These are phyloP conservation scores for Diplazon laetatorius DNA, from an alignment of 2,888 invertebrate species.

Conservation along the genomic window DNA sequence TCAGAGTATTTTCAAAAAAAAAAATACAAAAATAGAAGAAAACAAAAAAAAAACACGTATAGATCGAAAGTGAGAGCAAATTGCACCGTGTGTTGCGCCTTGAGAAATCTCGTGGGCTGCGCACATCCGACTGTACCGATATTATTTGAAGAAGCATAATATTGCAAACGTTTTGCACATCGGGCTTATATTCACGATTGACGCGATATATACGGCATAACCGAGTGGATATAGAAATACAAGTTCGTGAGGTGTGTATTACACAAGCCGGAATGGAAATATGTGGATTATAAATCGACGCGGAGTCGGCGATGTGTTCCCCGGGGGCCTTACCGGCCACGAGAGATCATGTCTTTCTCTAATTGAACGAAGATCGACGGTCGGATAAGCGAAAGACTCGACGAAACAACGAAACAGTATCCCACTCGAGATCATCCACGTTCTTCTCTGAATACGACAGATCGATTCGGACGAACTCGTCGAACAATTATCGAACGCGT, in stretches of 20 bases:
- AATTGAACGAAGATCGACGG: constrained; percentile 64
- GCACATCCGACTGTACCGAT: constrained; percentile 14
- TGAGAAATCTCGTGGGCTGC: constrained; percentile 42
- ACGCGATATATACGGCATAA: not conserved
- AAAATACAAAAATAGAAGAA: constrained; percentile 1
- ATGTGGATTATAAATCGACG: constrained; percentile 61
- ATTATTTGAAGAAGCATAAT: constrained; percentile 56
- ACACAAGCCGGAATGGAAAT: constrained; percentile 55
- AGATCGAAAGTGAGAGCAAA: constrained; percentile 50
- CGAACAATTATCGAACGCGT: constrained; percentile 49
- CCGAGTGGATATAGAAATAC: constrained; percentile 4
- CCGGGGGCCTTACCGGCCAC: constrained; percentile 21
- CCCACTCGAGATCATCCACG: not conserved
- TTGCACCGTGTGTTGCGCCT: constrained; percentile 6
- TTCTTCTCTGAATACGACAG: constrained; percentile 25
- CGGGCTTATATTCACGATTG: constrained; percentile 20
- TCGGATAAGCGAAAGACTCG: constrained; percentile 12
- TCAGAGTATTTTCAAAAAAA: constrained; percentile 16
- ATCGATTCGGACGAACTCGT: constrained; percentile 36
- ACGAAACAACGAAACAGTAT: constrained; percentile 7
- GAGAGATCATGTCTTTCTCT: constrained; percentile 52
- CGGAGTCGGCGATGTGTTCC: constrained; percentile 30
- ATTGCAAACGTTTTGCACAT: constrained; percentile 5
- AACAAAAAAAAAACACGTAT: constrained; percentile 10
- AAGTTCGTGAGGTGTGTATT: constrained; percentile 42